Evolutionary conservation across 2,797 vertebrate genomes (phyloP), one percentile per base, ranked within the genome.

Genomic region (Rhabdophis nuchalis): DNA sequence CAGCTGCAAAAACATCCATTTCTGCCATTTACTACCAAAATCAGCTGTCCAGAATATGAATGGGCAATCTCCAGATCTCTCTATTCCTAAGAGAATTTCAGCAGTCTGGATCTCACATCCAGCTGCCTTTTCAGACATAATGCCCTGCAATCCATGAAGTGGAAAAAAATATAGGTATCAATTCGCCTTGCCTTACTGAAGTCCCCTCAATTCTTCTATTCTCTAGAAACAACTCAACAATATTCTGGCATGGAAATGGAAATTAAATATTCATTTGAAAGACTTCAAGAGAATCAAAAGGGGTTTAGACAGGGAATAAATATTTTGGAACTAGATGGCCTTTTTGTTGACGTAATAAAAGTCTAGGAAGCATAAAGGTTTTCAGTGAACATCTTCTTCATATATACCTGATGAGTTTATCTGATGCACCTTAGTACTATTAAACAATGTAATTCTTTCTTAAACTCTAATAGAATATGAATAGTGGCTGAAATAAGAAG

Each of bases 311-410:
- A 93, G 82, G 89, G 88, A 12, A 52, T 52, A 32, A 86, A 5
- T 11, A 50, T 93, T 95, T 91, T 56, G 82, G 89, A 50, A 92
- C 68, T n/a, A 94, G 88, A 53, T 93, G 94, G 87, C 90, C 91
- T 50, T 13, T 85, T 46, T 85, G 27, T 29, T 93, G 64, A 89
- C 92, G 88, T 91, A 54, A 64, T 91, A 54, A 95, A 93, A 91
- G 54, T n/a, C 36, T 91, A 0, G 0, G 88, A 92, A 56, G 89
- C 89, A 52, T 92, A 53, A 87, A 92, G 46, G 32, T 60, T 87
- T 89, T 56, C 91, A 13, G 9, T 72, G 72, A 27, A 8, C 46
- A 72, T 93, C 2, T 1, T 18, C 93, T 94, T 85, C 29, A 53
- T 3, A 0, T 5, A 25, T 36, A 41, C 23, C 82, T 77, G 29